A percentile compares a stretch with the other conserved stretches of the same genome.
These are phyloP conservation scores for Balanococcus diminutus DNA, from an alignment of 2,888 invertebrate genomes.

Conservation along the genomic window DNA sequence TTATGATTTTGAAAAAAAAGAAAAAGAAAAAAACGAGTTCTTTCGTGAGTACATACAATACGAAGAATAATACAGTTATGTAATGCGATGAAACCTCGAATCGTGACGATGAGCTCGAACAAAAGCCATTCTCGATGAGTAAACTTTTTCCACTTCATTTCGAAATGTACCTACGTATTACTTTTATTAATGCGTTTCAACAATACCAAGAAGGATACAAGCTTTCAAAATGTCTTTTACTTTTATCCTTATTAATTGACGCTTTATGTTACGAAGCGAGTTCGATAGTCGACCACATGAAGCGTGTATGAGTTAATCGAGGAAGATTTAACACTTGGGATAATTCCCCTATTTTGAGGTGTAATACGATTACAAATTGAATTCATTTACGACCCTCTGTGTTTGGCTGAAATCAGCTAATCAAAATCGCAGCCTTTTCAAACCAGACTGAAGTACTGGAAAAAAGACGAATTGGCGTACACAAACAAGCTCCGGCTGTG, in stretches of 20 bases:
- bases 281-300: background rate
- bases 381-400: background rate
- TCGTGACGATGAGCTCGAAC: background rate
- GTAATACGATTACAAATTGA: background rate
- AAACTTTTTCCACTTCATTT: background rate
- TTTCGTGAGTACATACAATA: background rate
- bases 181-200: background rate
- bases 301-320: background rate
- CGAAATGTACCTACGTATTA: background rate
- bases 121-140: constrained; percentile 1
- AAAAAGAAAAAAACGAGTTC: background rate
- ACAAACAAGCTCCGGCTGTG: background rate
- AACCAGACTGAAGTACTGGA: too few relatives aligned
- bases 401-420: background rate
- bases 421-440: background rate
- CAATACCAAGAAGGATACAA: background rate
- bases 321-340: background rate
- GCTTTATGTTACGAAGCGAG: too few relatives aligned
- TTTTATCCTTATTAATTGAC: background rate
- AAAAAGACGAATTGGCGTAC: background rate
- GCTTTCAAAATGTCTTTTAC: background rate
- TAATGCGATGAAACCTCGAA: background rate
- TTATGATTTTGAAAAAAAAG: background rate
- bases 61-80: background rate
- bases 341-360: background rate